These are phyloP conservation scores for Lepilemur septentrionalis DNA, from an alignment of 2,797 vertebrate genomes.

Conservation along the genomic window DNA sequence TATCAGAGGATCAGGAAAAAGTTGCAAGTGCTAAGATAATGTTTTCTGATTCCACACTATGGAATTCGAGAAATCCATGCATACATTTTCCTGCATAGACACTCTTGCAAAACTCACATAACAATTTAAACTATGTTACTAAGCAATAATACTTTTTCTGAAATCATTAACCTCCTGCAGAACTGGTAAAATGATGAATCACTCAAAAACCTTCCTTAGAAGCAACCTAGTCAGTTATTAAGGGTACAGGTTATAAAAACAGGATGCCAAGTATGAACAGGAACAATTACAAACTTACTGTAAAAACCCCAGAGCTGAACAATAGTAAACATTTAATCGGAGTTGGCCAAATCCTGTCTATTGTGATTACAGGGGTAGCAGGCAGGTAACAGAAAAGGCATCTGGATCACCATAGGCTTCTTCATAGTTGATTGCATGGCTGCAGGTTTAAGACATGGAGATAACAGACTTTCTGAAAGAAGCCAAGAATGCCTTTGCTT, in stretches of 20 bases:
- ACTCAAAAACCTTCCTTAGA: conserved; percentile 32
- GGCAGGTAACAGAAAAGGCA: background rate
- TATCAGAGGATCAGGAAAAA: conserved; percentile 3
- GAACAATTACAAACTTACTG: background rate
- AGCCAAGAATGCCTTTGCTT: background rate
- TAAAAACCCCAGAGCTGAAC: background rate
- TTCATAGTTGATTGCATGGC: background rate
- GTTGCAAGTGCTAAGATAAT: background rate
- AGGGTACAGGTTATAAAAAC: conserved; percentile 25
- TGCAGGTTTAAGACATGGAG: background rate
- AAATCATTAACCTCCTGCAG: background rate
- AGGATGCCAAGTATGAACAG: conserved; percentile 34
- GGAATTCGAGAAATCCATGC: background rate
- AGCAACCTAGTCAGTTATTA: background rate
- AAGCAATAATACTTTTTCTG: background rate
- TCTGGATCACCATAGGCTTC: background rate
- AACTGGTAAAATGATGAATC: conserved; percentile 41
- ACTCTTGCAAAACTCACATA: background rate
- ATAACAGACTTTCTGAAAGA: conserved; percentile 4
- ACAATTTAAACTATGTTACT: conserved; percentile 28
- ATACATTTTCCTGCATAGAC: background rate
- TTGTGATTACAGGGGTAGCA: background rate
- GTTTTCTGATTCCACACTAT: background rate
- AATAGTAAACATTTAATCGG: conserved; percentile 12
- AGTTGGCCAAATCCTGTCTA: background rate